Percentiles rank a stretch among this genome's conserved stretches.
These are phyloP conservation scores for Choloepus didactylus DNA, from an alignment of 2,797 vertebrate species.

Conservation along the genomic window DNA sequence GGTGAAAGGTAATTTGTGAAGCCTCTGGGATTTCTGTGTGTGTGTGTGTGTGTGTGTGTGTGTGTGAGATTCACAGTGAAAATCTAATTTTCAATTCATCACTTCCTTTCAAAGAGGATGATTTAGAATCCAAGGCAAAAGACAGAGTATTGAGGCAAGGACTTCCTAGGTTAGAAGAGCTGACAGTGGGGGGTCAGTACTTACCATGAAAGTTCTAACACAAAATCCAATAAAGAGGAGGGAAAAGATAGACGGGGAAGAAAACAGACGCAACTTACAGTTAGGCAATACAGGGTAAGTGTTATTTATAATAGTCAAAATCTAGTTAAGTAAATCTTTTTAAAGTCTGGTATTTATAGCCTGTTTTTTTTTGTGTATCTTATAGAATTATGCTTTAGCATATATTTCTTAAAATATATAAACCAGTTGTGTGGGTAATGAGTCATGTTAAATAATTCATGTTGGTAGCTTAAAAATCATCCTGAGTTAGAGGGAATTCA, in stretches of 20 bases:
- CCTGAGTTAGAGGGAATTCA: neutral
- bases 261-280: neutral
- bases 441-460: neutral
- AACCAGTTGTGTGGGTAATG: neutral
- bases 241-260: neutral
- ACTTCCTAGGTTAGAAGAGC: neutral
- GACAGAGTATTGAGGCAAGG: neutral
- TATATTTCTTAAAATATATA: neutral
- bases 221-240: neutral
- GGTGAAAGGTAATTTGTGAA: neutral
- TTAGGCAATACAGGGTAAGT: neutral
- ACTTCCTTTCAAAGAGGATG: neutral
- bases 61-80: neutral
- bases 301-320: neutral
- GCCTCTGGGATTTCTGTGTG: neutral
- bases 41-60: too few relatives aligned
- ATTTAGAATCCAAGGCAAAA: neutral
- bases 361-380: too few relatives aligned
- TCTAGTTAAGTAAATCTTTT: neutral
- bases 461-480: neutral
- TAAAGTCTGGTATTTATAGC: neutral
- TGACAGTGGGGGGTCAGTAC: too few relatives aligned
- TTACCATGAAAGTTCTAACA: neutral
- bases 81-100: neutral
- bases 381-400: neutral